Evolutionary conservation across 1,140 invertebrate species (phyloP).

Genomic region (Nasonia giraulti): DNA sequence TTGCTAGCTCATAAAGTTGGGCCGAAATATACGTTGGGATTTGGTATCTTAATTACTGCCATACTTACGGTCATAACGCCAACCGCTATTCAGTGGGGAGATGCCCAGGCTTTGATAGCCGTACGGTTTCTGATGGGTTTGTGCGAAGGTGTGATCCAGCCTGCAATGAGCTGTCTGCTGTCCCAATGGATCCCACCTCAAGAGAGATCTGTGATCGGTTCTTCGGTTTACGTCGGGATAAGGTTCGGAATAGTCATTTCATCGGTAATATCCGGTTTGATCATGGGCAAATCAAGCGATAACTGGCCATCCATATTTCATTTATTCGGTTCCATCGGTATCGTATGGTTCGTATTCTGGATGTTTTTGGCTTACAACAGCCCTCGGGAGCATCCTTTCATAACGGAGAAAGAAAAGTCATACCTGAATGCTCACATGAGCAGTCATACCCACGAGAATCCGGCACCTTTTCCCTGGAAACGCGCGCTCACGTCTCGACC

Average conservation of each 20-base stretch:
- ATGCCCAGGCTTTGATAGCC: slow-evolving; percentile 76
- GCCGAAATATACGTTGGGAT: slow-evolving; percentile 74
- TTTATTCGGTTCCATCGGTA: slow-evolving; percentile 83
- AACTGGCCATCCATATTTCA: slow-evolving; percentile 86
- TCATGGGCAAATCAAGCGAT: slow-evolving; percentile 63
- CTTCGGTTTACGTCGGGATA: slow-evolving; percentile 80
- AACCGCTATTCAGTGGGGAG: slow-evolving; percentile 74
- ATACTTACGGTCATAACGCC: slow-evolving; percentile 83
- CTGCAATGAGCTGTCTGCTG: slow-evolving; percentile 80
- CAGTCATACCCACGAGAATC: slow-evolving; percentile 68
- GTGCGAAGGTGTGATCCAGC: slow-evolving; percentile 84
- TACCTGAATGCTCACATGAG: slow-evolving; percentile 76
- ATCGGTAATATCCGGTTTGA: slow-evolving; percentile 25
- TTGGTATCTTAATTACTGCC: slow-evolving; percentile 73
- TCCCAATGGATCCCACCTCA: slow-evolving; percentile 81
- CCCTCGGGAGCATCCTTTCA: slow-evolving; percentile 86
- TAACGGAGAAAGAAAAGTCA: slow-evolving; percentile 82
- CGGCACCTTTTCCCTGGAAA: slow-evolving; percentile 80
- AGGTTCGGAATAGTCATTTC: slow-evolving; percentile 64
- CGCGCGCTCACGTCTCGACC: slow-evolving; percentile 83
- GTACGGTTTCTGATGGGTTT: slow-evolving; percentile 80
- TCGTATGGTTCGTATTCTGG: slow-evolving; percentile 83
- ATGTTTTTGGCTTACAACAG: slow-evolving; percentile 81
- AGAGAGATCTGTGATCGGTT: slow-evolving; percentile 81
- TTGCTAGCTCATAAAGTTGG: slow-evolving; percentile 71